These are phyloP conservation scores for Tetragonisca angustula DNA, from an alignment of 2,888 invertebrate species.

Conservation along the genomic window DNA sequence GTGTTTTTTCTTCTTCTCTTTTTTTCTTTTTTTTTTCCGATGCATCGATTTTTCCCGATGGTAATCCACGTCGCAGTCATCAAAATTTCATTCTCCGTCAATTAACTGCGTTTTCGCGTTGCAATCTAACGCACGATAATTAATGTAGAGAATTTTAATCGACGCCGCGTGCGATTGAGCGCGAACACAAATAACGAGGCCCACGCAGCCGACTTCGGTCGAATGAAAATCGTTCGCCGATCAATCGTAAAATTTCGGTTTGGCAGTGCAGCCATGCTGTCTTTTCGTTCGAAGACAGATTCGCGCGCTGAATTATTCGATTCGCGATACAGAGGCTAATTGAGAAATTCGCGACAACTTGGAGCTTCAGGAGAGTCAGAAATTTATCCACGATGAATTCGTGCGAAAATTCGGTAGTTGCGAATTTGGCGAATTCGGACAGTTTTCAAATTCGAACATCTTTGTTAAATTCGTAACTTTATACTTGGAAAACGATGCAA, in stretches of 20 bases:
- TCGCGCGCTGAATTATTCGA: background rate
- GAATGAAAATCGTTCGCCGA: conserved; percentile 12
- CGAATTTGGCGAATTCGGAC: background rate
- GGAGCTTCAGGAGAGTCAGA: background rate
- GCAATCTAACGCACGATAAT: conserved; percentile 51
- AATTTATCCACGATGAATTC: background rate
- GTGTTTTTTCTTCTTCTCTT: background rate
- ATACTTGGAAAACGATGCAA: background rate
- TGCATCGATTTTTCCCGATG: background rate
- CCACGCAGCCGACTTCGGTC: background rate
- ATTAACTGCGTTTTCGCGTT: conserved; percentile 51
- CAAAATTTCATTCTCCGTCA: conserved; percentile 45
- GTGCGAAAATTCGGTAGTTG: background rate
- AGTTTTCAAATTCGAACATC: background rate
- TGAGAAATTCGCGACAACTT: background rate
- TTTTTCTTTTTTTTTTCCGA: background rate
- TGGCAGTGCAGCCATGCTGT: background rate
- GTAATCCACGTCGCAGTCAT: conserved; percentile 30
- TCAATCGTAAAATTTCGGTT: conserved; percentile 21
- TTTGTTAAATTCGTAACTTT: background rate
- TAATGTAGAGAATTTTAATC: conserved; percentile 59
- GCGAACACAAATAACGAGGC: conserved; percentile 43
- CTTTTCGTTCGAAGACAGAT: conserved; percentile 23
- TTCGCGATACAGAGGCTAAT: background rate
- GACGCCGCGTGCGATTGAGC: conserved; percentile 39